Conservation (phyloP, 2,113 vertebrate genomes). For the Sander vitreus region DNA sequence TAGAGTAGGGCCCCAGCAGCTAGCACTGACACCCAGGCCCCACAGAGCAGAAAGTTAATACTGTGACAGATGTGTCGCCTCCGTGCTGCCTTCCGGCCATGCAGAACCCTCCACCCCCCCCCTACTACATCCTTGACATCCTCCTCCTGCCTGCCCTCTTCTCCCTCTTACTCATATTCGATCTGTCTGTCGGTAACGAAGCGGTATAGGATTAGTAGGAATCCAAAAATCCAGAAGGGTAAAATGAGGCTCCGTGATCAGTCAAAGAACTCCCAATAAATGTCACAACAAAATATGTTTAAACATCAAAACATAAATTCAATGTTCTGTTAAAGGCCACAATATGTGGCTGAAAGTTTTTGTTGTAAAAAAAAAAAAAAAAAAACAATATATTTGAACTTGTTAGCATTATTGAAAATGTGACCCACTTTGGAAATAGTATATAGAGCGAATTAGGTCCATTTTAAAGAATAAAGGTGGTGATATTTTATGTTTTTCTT, state of each 20-base stretch:
- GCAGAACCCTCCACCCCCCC: slow-evolving; percentile 84
- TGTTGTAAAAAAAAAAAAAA: not conserved
- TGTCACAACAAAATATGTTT: not conserved
- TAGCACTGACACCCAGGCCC: slow-evolving; percentile 90
- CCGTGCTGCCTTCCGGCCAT: slow-evolving; percentile 91
- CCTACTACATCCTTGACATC: slow-evolving; percentile 4
- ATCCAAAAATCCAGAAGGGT: not conserved
- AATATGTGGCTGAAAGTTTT: not conserved
- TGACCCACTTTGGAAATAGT: not conserved
- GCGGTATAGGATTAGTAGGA: not conserved
- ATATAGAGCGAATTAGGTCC: not conserved
- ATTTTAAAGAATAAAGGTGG: not conserved
- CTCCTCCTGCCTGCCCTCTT: slow-evolving; percentile 23
- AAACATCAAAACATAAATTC: not conserved
- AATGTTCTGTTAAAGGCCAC: not conserved
- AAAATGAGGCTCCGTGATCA: not conserved
- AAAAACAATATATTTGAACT: no score
- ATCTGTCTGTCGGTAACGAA: not conserved
- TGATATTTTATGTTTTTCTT: not conserved
- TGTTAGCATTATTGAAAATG: not conserved
- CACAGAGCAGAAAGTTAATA: slow-evolving; percentile 95
- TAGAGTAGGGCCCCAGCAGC: slow-evolving; percentile 59
- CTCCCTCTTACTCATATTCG: not conserved
- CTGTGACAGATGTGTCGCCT: slow-evolving; percentile 95
- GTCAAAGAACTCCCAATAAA: not conserved